These are phyloP conservation scores for Ceuthmochares aereus DNA, from an alignment of 2,113 vertebrate genomes.

Conservation along the genomic window DNA sequence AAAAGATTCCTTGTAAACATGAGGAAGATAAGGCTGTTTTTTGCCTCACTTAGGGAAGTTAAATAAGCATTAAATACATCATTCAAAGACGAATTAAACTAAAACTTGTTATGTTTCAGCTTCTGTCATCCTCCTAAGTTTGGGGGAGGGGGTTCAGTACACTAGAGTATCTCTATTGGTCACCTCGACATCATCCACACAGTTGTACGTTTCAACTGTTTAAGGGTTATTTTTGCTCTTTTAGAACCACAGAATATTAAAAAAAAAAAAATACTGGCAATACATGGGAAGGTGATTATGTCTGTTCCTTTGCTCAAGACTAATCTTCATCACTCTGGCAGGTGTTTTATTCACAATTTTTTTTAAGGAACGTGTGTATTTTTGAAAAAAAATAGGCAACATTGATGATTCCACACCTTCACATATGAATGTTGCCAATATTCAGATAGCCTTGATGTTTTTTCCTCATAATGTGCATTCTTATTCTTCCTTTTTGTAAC, in stretches of 20 bases:
- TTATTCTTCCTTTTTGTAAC: background rate
- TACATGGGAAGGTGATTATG: background rate
- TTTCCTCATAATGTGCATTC: background rate
- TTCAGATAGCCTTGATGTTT: background rate
- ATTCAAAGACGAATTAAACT: background rate
- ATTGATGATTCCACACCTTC: background rate
- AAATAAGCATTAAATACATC: background rate
- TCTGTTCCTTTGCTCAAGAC: background rate
- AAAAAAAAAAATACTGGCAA: background rate
- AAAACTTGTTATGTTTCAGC: background rate
- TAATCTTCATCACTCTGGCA: background rate
- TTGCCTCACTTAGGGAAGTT: background rate
- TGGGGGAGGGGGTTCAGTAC: accelerated
- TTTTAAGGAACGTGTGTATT: background rate
- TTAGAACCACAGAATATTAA: background rate
- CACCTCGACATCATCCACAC: background rate
- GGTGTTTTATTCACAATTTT: background rate
- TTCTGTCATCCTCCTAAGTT: background rate
- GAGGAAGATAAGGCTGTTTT: background rate
- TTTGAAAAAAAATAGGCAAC: too few relatives aligned
- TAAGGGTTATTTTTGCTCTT: background rate
- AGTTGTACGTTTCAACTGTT: background rate
- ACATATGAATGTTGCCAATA: background rate
- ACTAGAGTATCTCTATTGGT: background rate
- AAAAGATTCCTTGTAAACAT: background rate